These are phyloP conservation scores for Pedionomus torquatus DNA, from an alignment of 2,113 vertebrate species.

Conservation along the genomic window DNA sequence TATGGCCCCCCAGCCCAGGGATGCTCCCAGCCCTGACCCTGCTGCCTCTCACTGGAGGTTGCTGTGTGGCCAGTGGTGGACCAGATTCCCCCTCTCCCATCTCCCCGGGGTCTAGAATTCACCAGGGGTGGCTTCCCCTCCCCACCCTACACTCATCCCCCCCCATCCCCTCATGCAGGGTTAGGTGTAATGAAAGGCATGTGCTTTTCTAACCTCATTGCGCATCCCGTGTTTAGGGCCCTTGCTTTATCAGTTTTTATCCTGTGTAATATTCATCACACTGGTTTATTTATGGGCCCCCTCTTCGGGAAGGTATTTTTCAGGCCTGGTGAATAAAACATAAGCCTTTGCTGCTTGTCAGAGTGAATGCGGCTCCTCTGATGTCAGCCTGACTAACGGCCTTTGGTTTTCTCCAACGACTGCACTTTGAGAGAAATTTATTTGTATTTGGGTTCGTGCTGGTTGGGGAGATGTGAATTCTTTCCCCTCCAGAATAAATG, in stretches of 20 bases:
- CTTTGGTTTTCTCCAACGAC: constrained; percentile 63
- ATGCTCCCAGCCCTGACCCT: background rate
- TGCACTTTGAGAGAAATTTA: constrained; percentile 73
- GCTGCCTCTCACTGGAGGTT: background rate
- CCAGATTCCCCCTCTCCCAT: background rate
- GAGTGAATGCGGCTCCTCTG: constrained; percentile 48
- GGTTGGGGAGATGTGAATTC: constrained; percentile 26
- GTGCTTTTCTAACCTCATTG: background rate
- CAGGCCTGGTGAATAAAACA: constrained; percentile 90
- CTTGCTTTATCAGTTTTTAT: constrained; percentile 70
- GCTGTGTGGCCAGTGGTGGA: background rate
- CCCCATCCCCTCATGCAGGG: background rate
- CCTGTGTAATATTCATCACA: constrained; percentile 75
- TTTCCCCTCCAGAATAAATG: constrained; percentile 41
- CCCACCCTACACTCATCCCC: background rate
- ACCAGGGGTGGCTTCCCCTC: accelerated
- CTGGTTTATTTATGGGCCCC: constrained; percentile 78
- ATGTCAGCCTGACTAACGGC: constrained; percentile 70
- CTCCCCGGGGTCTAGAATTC: background rate
- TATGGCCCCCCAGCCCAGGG: no score
- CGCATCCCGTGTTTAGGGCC: constrained; percentile 6
- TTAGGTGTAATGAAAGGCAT: background rate
- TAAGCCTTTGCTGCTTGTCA: constrained; percentile 73
- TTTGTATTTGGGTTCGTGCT: constrained; percentile 68
- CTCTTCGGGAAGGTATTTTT: constrained; percentile 82